phyloP scores from a whole-genome alignment of 2,888 invertebrate genomes.

The Chrysolina oricalcia region DNA sequence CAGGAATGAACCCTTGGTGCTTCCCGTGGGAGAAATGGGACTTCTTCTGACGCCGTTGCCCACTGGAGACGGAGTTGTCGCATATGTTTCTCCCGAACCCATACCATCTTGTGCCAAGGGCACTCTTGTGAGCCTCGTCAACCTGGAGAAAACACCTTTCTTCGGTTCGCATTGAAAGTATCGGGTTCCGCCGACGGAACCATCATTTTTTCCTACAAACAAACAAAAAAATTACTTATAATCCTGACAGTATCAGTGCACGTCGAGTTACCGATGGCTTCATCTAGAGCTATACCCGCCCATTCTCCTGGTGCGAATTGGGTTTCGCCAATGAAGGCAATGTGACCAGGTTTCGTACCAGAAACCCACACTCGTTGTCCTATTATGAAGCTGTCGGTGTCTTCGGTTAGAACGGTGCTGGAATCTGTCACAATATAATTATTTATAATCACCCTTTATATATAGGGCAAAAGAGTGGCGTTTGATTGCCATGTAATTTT shows the following conservation, averaged over 20 bases:
- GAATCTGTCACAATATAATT: constrained; percentile 76
- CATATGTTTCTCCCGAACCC: constrained; percentile 63
- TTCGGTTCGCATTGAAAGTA: constrained; percentile 96
- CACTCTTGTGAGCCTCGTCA: constrained; percentile 87
- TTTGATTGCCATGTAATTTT: no score
- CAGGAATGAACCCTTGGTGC: constrained; percentile 63
- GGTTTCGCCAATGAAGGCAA: constrained; percentile 95
- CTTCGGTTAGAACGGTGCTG: constrained; percentile 87
- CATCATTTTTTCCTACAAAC: constrained; percentile 92
- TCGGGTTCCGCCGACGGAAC: constrained; percentile 91
- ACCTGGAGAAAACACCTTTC: constrained; percentile 93
- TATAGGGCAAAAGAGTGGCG: no score
- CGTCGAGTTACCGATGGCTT: constrained; percentile 85
- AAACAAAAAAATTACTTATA: constrained; percentile 37
- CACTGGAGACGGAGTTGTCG: constrained; percentile 64
- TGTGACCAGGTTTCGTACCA: constrained; percentile 91
- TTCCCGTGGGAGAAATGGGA: constrained; percentile 67
- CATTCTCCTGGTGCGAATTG: constrained; percentile 98
- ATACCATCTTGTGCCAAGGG: constrained; percentile 74
- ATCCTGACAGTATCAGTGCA: neutral
- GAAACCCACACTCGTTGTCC: constrained; percentile 96
- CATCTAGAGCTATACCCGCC: constrained; percentile 98
- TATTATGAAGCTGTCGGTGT: constrained; percentile 96
- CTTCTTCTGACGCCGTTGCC: constrained; percentile 64
- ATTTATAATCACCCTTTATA: no score